These are phyloP conservation scores for Ptiloglossa arizonensis DNA, from an alignment of 1,140 invertebrate genomes.

Conservation along the genomic window DNA sequence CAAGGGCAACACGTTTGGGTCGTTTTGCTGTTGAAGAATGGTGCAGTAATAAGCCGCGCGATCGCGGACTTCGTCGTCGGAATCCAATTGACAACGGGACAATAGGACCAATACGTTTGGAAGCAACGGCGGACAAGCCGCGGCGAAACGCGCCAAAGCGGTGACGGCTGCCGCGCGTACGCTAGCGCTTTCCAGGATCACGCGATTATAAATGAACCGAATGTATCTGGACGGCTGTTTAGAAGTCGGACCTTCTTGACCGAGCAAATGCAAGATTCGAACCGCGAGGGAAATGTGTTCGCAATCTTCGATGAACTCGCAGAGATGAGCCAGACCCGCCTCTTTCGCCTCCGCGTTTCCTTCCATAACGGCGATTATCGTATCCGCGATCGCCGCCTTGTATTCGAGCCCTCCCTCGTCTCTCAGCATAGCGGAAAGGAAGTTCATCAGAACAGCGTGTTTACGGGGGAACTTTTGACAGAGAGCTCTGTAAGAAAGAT, in stretches of 20 bases:
- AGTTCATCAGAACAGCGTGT: constrained; percentile 97
- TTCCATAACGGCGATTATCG: constrained; percentile 98
- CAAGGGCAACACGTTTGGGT: constrained; percentile 77
- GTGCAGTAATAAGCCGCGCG: constrained; percentile 98
- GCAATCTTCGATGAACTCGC: constrained; percentile 99
- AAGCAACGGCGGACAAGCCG: constrained; percentile 94
- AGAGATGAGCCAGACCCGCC: constrained; percentile 96
- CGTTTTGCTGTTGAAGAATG: constrained; percentile 87
- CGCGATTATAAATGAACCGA: constrained; percentile 99
- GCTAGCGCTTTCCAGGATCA: constrained; percentile 97
- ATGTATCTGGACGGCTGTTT: constrained; percentile 97
- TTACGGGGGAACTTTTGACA: constrained; percentile 99
- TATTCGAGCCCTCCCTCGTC: constrained; percentile 99
- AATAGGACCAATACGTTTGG: constrained; percentile 93
- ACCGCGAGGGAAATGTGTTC: constrained; percentile 99
- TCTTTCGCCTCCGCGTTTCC: constrained; percentile 98
- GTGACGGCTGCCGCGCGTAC: constrained; percentile 98
- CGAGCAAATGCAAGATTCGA: constrained; percentile 97
- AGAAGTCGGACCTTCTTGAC: constrained; percentile 97
- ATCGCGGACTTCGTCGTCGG: constrained; percentile 99
- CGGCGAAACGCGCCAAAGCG: constrained; percentile 98
- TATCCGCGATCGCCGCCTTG: constrained; percentile 99
- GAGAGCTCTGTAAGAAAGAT: constrained; percentile 85
- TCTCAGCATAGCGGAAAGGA: constrained; percentile 96
- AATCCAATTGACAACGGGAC: constrained; percentile 96